Evolutionary conservation across 92 coral and sea anemone genomes (phyloP), one percentile per base, ranked within the genome.

Genomic region (Siderastrea siderea): DNA sequence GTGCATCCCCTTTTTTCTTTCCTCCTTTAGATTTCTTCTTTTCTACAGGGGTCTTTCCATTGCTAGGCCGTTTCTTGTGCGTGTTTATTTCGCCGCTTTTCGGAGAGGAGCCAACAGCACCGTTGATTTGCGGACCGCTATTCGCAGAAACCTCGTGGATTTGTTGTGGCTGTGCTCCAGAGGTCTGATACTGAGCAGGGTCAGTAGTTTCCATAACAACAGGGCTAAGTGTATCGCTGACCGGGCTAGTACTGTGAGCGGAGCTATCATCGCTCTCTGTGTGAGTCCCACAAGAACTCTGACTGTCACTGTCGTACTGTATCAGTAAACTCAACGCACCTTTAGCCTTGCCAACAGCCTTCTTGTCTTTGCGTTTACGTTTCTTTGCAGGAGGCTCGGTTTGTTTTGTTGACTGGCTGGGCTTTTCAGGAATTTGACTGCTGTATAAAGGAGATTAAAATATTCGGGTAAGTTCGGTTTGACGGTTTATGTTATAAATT

Each of bases 251-350:
- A 47, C 98, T 95, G 62, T 84, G 93, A 11, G 73, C 94, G 6
- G 98, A 90, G 11, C 89, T 93, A 47, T 90, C 89, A 72, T 95
- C 98, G 87, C 98, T 95, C 64, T 95, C 98, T 16, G 93, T 78
- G 62, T 95, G 93, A 58, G 93, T 58, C 1, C 94, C 95, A 15
- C 95, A 89, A 2, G 98, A 95, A 75, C 96, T 95, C 15, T 93
- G 92, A 58, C 99, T 91, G 51, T 98, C 99, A 47, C 98, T 96
- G 82, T 98, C 97, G 72, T 96, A 98, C 73, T 96, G 99, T 84
- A 92, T 83, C 57, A 93, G 68, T 77, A 98, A 85, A 64, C 98
- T 86, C 61, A 95, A 86, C 11, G 98, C 98, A n/a, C 98, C 98
- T 79, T 91, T 90, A 44, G 82, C 84, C 74, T 90, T 90, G 0